A percentile compares a stretch with the other conserved stretches of the same genome.
These are phyloP conservation scores for Bungarus multicinctus DNA, from an alignment of 2,113 vertebrate genomes.

Conservation along the genomic window DNA sequence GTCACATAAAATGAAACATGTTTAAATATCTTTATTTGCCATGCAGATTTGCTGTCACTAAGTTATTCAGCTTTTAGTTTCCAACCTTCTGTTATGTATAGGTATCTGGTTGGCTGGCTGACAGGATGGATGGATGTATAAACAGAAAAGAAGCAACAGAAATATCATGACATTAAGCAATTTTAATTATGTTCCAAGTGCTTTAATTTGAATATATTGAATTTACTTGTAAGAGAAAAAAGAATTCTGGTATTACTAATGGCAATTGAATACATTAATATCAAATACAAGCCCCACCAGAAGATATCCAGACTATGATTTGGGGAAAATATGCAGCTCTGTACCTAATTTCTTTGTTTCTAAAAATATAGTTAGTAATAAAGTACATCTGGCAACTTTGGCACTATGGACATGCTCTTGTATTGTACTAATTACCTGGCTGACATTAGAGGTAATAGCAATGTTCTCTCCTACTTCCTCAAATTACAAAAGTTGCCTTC, in stretches of 20 bases:
- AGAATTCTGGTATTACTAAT: not conserved
- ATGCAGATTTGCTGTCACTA: not conserved
- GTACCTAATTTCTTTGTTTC: not conserved
- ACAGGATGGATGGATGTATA: not conserved
- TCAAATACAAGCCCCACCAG: not conserved
- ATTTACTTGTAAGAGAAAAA: slow-evolving; percentile 2
- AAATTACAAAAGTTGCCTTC: slow-evolving; percentile 21
- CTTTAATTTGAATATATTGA: not conserved
- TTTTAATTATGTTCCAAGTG: not conserved
- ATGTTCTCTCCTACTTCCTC: not conserved
- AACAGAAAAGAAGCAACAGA: not conserved
- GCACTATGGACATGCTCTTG: not conserved
- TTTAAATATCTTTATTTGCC: not conserved
- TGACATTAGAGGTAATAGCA: slow-evolving; percentile 22
- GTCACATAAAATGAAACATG: not conserved
- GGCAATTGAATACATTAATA: not conserved
- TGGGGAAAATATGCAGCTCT: not conserved
- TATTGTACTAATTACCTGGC: not conserved
- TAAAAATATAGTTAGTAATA: not conserved
- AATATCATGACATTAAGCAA: not conserved
- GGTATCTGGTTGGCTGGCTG: not conserved
- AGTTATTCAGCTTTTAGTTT: not conserved
- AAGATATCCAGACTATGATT: not conserved
- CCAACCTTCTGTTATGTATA: not conserved
- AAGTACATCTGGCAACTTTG: not conserved